Percentiles rank a stretch among this genome's conserved stretches.
These are phyloP conservation scores for Peromyscus attwateri DNA, from an alignment of 2,797 vertebrate genomes.

Conservation along the genomic window DNA sequence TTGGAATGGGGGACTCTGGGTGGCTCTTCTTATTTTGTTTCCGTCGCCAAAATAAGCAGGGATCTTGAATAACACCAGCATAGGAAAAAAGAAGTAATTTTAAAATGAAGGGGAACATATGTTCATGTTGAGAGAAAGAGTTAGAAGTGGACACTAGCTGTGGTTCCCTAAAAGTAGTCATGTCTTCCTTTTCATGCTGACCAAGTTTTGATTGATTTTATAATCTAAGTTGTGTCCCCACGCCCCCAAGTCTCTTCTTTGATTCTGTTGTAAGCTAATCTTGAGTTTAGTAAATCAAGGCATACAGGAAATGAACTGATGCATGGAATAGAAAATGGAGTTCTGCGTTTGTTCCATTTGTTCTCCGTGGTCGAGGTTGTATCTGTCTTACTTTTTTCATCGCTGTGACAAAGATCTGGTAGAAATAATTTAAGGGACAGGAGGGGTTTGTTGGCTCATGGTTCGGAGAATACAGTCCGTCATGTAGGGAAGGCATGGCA, in stretches of 20 bases:
- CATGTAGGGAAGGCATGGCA: neutral
- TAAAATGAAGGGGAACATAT: slow-evolving; percentile 82
- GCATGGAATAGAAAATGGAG: neutral
- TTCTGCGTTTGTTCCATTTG: neutral
- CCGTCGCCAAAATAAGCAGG: slow-evolving; percentile 88
- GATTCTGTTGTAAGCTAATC: slow-evolving; percentile 4
- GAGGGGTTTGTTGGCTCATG: neutral
- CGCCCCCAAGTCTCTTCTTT: slow-evolving; percentile 29
- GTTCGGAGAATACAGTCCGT: neutral
- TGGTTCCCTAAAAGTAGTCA: neutral
- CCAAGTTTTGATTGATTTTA: slow-evolving; percentile 1
- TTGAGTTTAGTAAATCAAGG: neutral
- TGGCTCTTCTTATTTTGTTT: slow-evolving; percentile 87
- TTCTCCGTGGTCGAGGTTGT: neutral
- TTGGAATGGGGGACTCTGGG: slow-evolving; percentile 88
- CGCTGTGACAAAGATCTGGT: neutral
- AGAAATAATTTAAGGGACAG: no score
- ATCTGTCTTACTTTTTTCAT: neutral
- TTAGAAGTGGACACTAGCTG: neutral
- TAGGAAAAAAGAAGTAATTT: slow-evolving; percentile 85
- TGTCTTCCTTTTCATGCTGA: slow-evolving; percentile 3
- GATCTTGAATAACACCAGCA: slow-evolving; percentile 83
- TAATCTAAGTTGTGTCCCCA: slow-evolving; percentile 3
- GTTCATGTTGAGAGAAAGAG: slow-evolving; percentile 66
- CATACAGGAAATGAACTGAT: neutral